A percentile compares a stretch with the other conserved stretches of the same genome.
Evolutionary conservation across 1,140 invertebrate species (phyloP).

Genomic region (Halesus radiatus): DNA sequence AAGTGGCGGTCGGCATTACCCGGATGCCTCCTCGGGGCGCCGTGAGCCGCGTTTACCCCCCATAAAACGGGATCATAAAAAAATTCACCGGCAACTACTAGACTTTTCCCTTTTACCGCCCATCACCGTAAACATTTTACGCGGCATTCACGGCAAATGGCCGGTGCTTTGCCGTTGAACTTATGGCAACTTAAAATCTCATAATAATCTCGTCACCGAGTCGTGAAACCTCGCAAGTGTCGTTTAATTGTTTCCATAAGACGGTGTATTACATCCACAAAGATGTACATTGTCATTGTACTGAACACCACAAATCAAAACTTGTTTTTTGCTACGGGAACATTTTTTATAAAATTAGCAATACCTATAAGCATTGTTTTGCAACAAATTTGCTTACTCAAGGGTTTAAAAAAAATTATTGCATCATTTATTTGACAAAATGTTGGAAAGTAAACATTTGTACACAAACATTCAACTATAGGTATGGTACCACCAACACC

Average conservation of each 20-base stretch:
- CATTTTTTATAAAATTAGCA: no score
- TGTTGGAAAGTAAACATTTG: no score
- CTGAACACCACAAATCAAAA: no score
- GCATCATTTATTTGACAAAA: no score
- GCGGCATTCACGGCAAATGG: conserved; percentile 28
- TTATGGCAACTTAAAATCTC: conserved; percentile 39
- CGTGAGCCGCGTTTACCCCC: conserved; percentile 25
- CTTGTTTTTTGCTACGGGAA: no score
- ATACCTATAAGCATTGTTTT: no score
- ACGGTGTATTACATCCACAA: no score
- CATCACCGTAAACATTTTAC: conserved; percentile 47
- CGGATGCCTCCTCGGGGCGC: conserved; percentile 28
- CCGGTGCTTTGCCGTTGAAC: conserved; percentile 7
- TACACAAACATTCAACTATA: no score
- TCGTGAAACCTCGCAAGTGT: conserved; percentile 1
- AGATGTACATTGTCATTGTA: no score
- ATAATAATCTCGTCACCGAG: conserved; percentile 35
- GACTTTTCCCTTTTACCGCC: conserved; percentile 42
- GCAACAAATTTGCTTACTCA: no score
- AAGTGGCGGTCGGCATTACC: conserved; percentile 30
- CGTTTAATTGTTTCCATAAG: conserved; percentile 12
- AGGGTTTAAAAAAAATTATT: no score
- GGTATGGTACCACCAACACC: no score
- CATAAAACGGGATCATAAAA: conserved; percentile 43
- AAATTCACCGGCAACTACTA: conserved; percentile 25